These are phyloP conservation scores for Chlorops oryzae DNA, from an alignment of 1,140 invertebrate genomes.

Conservation along the genomic window DNA sequence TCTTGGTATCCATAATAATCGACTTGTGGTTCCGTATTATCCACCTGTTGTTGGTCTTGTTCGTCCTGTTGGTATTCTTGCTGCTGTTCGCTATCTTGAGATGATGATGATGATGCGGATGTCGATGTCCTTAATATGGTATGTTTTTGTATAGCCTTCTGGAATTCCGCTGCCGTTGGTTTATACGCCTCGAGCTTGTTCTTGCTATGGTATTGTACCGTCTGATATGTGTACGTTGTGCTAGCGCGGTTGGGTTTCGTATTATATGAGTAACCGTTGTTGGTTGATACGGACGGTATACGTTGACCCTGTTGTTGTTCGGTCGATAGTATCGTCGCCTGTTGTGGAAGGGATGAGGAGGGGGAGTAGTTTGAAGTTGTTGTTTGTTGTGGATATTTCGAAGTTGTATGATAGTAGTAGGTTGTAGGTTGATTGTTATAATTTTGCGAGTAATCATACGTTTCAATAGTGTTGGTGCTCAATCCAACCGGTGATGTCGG, in stretches of 20 bases:
- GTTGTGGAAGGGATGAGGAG: conserved; percentile 22
- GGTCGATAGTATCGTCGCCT: conserved; percentile 24
- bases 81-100: conserved; percentile 15
- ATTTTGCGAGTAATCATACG: conserved; percentile 42
- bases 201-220: conserved; percentile 23
- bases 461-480: conserved; percentile 40
- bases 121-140: conserved; percentile 43
- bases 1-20: conserved; percentile 14
- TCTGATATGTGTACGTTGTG: conserved; percentile 33
- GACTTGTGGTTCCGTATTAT: not conserved
- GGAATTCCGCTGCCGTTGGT: conserved; percentile 34
- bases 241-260: conserved; percentile 25
- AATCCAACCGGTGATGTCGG: conserved; percentile 24
- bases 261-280: conserved; percentile 29
- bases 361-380: not conserved
- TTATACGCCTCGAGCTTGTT: conserved; percentile 41
- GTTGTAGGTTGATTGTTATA: conserved; percentile 15
- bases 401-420: conserved; percentile 14
- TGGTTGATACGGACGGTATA: conserved; percentile 8
- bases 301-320: conserved; percentile 17
- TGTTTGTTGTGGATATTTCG: conserved; percentile 11
- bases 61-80: conserved; percentile 14
- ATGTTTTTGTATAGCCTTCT: conserved; percentile 42
- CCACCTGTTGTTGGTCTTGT: conserved; percentile 19
- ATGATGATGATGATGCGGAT: not conserved